Base-by-base conservation (phyloP, 2,888 invertebrate genomes). In the Drymonia ruficornis region DNA sequence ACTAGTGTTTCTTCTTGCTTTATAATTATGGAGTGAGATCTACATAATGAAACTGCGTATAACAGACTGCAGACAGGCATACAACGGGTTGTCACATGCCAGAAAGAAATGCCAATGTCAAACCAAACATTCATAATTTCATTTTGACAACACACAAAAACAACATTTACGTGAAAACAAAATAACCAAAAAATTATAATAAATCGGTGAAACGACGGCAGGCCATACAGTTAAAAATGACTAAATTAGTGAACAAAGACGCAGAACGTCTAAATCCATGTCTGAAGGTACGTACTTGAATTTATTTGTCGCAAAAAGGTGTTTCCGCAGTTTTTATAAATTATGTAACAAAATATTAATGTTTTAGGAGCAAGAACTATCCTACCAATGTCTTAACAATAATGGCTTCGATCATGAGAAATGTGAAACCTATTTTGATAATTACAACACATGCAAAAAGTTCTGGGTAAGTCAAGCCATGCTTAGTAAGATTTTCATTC, bases 401-500 rank as follows among this genome's bases (percentile, higher is more conserved):
- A 95, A 95, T 78, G 94, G 94, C 68, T 96, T 94, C 72, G 94
- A 96, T 63, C 93, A 93, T 50, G 93, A 94, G 0, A 94, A 94
- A 74, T 98, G 98, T 76, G 84, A 88, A 70, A 55, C 84, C 0
- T 94, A 95, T 78, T 97, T 97, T 76, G 94, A 94, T 38, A 98
- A 98, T 82, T 97, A 97, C 77, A 96, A 95, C 60, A 94, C 92
- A 4, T 98, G 97, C 82, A 96, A 95, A 81, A 94, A 94, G 60
- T 97, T 98, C 88, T 98, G 97, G 98, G 97, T 97, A 93, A 85
- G 77, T 43, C 19, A 34, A 34, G 43, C 2, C 15, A 9, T 42
- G 16, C 13, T 40, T 7, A n/a, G 36, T 28, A 19, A 34, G 9
- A 18, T 36, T 48, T 18, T 13, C 36, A 28, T 7, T 29, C 36